Conservation (phyloP, 2,797 vertebrate species). For the Nothura maculosa region DNA sequence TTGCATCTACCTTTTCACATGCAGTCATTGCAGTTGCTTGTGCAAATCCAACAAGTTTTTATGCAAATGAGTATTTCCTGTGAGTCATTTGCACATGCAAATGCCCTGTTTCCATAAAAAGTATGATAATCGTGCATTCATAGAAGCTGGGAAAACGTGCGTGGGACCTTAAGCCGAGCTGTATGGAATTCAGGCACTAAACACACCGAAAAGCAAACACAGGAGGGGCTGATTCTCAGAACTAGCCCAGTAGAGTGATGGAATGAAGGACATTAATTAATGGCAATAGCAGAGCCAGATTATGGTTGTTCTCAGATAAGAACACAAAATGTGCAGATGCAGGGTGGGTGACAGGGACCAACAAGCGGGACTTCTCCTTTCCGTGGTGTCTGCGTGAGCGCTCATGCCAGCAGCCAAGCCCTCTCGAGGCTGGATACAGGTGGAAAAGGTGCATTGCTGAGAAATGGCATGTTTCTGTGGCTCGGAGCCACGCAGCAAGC, state of each 20-base stretch:
- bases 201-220: constrained; percentile 37
- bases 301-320: neutral
- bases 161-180: constrained; percentile 64
- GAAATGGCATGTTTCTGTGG: constrained; percentile 54
- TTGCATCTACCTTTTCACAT: constrained; percentile 68
- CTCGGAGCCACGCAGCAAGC: constrained; percentile 7
- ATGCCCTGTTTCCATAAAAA: constrained; percentile 70
- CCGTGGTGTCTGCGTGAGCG: neutral
- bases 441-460: constrained; percentile 42
- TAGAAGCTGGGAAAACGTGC: constrained; percentile 73
- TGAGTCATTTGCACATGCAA: constrained; percentile 78
- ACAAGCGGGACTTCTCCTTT: neutral
- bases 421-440: constrained; percentile 14
- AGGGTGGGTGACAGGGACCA: constrained; percentile 11
- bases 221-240: constrained; percentile 29
- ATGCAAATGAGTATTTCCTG: constrained; percentile 71
- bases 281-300: neutral
- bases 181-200: constrained; percentile 35
- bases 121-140: constrained; percentile 61
- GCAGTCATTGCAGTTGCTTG: constrained; percentile 62
- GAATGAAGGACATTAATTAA: constrained; percentile 25
- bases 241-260: neutral
- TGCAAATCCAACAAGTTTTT: constrained; percentile 70
- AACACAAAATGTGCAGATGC: constrained; percentile 13
- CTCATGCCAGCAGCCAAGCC: constrained; percentile 31